Conservation (phyloP, 2,888 invertebrate genomes). For the Criorhina ranunculi region DNA sequence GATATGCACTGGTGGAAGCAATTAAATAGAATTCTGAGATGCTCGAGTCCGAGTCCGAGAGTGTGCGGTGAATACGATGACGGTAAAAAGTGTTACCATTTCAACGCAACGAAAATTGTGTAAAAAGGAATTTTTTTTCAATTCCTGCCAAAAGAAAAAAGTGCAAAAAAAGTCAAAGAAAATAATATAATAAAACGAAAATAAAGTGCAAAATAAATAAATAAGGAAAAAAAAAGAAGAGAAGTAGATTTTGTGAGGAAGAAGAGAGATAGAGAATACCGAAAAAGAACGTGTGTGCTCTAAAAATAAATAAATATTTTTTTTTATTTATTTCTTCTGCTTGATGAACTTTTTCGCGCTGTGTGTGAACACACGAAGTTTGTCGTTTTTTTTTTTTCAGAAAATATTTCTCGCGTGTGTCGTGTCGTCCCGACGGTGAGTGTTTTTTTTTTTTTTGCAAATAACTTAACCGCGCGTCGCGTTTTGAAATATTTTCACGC, state of each 20-base stretch:
- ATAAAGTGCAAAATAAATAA: constrained; percentile 61
- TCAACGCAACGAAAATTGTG: constrained; percentile 61
- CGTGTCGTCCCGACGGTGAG: constrained; percentile 61
- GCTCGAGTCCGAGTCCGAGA: constrained; percentile 37
- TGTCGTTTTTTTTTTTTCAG: constrained; percentile 32
- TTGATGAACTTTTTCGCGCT: constrained; percentile 74
- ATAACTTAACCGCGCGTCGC: constrained; percentile 13
- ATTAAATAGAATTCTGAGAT: constrained; percentile 48
- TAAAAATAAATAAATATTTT: constrained; percentile 75
- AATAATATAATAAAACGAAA: constrained; percentile 52
- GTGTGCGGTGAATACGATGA: constrained; percentile 41
- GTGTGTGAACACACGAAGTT: constrained; percentile 58
- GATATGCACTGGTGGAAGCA: constrained; percentile 68
- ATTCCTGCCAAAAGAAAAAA: constrained; percentile 69
- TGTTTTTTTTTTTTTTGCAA: constrained; percentile 35
- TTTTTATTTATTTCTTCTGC: constrained; percentile 63
- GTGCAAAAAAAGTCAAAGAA: constrained; percentile 51
- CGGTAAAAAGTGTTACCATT: constrained; percentile 68
- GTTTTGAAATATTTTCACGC: constrained; percentile 2
- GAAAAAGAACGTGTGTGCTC: constrained; percentile 74
- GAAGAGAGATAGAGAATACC: constrained; percentile 48
- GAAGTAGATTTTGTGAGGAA: constrained; percentile 17
- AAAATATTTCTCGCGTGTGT: constrained; percentile 45
- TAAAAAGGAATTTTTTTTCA: constrained; percentile 55
- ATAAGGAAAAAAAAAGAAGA: constrained; percentile 33